Conservation (phyloP, 2,888 invertebrate species). For the Lordiphosa fenestrarum region DNA sequence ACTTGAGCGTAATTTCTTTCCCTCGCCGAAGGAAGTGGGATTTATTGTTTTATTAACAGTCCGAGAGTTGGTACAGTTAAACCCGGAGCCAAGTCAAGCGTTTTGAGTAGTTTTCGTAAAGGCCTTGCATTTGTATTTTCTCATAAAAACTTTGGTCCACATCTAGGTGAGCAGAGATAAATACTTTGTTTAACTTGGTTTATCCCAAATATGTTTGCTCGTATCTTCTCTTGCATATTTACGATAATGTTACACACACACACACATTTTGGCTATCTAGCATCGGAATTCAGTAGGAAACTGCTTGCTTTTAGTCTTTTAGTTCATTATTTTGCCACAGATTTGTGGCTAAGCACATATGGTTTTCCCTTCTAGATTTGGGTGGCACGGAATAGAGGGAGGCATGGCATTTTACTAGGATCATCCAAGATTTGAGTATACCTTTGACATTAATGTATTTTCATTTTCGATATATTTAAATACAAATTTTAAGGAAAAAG, state of each 20-base stretch:
- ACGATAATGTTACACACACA: slow-evolving; percentile 30
- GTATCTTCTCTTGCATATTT: slow-evolving; percentile 29
- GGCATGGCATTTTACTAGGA: too few relatives aligned
- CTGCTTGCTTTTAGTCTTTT: slow-evolving; percentile 9
- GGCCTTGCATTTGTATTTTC: neutral
- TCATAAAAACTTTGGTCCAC: slow-evolving; percentile 19
- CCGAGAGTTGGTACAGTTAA: slow-evolving; percentile 19
- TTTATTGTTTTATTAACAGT: slow-evolving; percentile 57
- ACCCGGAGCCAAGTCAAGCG: slow-evolving; percentile 19
- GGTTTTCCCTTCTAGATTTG: slow-evolving; percentile 15
- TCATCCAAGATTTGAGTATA: too few relatives aligned
- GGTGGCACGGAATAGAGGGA: too few relatives aligned
- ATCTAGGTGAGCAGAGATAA: slow-evolving; percentile 12
- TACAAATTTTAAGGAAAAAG: too few relatives aligned
- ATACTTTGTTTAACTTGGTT: slow-evolving; percentile 10
- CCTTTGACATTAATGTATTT: too few relatives aligned
- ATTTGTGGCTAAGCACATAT: slow-evolving; percentile 28
- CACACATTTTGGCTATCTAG: slow-evolving; percentile 27
- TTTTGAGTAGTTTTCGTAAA: neutral
- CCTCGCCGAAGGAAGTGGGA: slow-evolving; percentile 34
- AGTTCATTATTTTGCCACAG: slow-evolving; percentile 35
- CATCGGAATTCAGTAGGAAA: slow-evolving; percentile 24
- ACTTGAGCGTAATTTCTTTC: slow-evolving; percentile 57
- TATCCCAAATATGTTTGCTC: slow-evolving; percentile 20
- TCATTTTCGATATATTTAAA: too few relatives aligned